Base-by-base conservation (phyloP, 2,888 invertebrate species). In the Punctoribates punctum region DNA sequence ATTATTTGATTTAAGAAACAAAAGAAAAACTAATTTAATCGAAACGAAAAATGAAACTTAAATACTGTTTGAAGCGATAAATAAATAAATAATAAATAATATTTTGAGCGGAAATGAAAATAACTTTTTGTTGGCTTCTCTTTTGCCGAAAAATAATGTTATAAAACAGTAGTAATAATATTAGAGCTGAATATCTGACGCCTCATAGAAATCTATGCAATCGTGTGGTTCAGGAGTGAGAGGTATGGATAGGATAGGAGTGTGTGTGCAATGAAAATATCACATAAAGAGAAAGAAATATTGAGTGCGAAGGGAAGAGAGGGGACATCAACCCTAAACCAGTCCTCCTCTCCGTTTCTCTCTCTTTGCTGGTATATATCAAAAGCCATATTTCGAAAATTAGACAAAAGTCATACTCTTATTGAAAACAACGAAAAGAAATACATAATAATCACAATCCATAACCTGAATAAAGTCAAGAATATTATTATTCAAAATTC, bases 281-380 rank as follows among this genome's bases (percentile, higher is more conserved):
- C 15, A 17, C 29, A 62, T 25, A 62, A 17, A 23, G 15, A 23
- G 25, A 29, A 62, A 62, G 27, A 62, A 62, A 62, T 62, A 62
- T 62, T 62, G 27, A 62, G 62, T 62, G 62, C 29, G 62, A 62
- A 54, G 62, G 62, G 62, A 62, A 62, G 62, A 62, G 62, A 62
- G 62, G 62, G 62, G 62, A 29, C 62, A 62, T 62, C 62, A 62
- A 62, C 62, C 62, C 62, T 62, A 62, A 62, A 62, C 62, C 62
- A 62, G 62, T 62, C 62, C 29, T 27, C 42, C 42, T 42, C 42
- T 42, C 42, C 11, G 8, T 42, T 42, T 34, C 34, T 34, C 34
- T 34, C 51, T n/a, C n/a, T 51, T 54, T 54, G 54, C 25, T 20
- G 20, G 25, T 54, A 54, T 25, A 54, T 8, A 54, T 54, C 25